Evolutionary conservation across 2,113 vertebrate species (phyloP), one percentile per base, ranked within the genome.

Genomic region (Brienomyrus brachyistius): DNA sequence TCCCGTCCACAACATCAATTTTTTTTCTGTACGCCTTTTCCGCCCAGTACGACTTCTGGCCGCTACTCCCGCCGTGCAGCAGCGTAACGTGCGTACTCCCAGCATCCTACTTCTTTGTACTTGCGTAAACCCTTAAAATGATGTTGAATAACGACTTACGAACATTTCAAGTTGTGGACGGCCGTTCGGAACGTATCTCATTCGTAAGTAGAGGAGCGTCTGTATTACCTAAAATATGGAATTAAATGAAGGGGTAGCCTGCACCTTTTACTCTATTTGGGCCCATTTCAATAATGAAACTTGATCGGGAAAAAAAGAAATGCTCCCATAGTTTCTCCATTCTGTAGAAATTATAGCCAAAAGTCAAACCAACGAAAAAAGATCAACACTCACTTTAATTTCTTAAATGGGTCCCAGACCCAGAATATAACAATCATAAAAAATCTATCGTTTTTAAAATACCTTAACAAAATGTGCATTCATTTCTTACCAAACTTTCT

Each of bases 401-500:
- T 62, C 9, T 45, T 31, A 40, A 62, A 45, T 45, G 31, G 87
- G 56, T 88, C 87, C 43, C 87, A 88, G 87, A 88, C 87, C 87
- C 54, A 45, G 27, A 86, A 43, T 88, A 66, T 62, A 17, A 54
- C 85, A 86, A 86, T 48, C 85, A 48, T 86, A 52, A 86, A 86
- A 86, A 89, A 89, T 54, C 45, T 86, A 90, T 70, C 0, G 50
- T 52, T 87, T 85, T 86, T 27, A 51, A 86, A 87, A 87, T 54
- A 87, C 27, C 48, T 35, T 87, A 87, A 52, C 82, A 86, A 66
- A 51, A 90, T 86, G 47, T 48, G 66, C 88, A 89, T 89, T 31
- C 54, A 62, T 96, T 95, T 96, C 93, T 96, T 95, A 96, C 96
- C 95, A 96, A 96, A 96, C 95, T 95, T 95, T 94, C 94, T 95